These are phyloP conservation scores for Torymus texanus DNA, from an alignment of 2,888 invertebrate genomes.

Conservation along the genomic window DNA sequence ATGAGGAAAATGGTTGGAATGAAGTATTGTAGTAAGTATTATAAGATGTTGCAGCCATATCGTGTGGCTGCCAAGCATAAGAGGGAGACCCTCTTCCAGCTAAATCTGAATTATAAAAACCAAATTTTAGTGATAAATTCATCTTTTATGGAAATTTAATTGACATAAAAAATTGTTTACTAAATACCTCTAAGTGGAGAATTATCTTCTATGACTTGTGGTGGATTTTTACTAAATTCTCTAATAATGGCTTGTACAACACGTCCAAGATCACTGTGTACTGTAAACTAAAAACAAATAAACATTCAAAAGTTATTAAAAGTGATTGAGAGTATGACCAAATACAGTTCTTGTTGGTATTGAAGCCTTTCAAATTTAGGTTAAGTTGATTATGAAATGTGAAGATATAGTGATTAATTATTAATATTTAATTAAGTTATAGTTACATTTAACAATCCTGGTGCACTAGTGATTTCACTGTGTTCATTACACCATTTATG, in stretches of 20 bases:
- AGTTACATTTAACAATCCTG: slow-evolving; percentile 84
- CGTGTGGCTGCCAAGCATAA: slow-evolving; percentile 67
- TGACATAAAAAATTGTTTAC: no score
- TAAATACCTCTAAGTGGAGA: slow-evolving; percentile 68
- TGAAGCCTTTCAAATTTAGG: no score
- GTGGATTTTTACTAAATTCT: slow-evolving; percentile 84
- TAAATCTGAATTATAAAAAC: slow-evolving; percentile 63
- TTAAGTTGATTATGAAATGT: no score
- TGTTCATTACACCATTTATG: slow-evolving; percentile 86
- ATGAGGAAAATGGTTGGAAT: slow-evolving; percentile 69
- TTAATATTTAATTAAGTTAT: neutral
- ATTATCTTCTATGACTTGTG: slow-evolving; percentile 74
- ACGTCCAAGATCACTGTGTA: slow-evolving; percentile 87
- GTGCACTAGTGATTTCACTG: slow-evolving; percentile 84
- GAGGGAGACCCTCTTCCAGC: slow-evolving; percentile 70
- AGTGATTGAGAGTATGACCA: no score
- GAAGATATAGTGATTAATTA: no score
- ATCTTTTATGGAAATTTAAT: no score
- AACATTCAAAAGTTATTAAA: neutral
- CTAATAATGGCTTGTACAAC: slow-evolving; percentile 88
- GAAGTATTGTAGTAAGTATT: slow-evolving; percentile 69
- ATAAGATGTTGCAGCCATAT: slow-evolving; percentile 65
- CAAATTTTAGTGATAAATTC: no score
- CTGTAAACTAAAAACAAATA: slow-evolving; percentile 78
- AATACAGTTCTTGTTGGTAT: no score